phyloP scores from a whole-genome alignment of 2,888 invertebrate genomes.

The Synanthedon formicaeformis region DNA sequence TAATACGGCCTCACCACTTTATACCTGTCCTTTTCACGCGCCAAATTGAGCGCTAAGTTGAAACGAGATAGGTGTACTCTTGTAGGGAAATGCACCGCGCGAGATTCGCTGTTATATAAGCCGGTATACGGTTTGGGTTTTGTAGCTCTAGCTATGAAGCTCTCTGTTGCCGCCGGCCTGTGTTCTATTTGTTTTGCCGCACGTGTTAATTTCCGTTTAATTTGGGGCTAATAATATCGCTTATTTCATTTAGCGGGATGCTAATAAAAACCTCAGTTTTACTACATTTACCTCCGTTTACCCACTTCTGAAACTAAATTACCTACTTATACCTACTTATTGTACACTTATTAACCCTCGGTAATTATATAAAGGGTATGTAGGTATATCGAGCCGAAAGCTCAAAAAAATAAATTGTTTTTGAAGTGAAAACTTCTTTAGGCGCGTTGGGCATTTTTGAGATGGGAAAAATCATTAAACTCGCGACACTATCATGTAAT shows the following conservation, averaged over 20 bases:
- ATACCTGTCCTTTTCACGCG: conserved; percentile 36
- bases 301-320: too few species aligned
- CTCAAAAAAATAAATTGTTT: too few species aligned
- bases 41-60: conserved; percentile 13
- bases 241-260: conserved; percentile 14
- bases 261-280: conserved; percentile 11
- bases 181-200: conserved; percentile 36
- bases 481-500: too few species aligned
- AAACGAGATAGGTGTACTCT: conserved; percentile 30
- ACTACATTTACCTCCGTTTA: too few species aligned
- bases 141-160: conserved; percentile 37
- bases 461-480: too few species aligned
- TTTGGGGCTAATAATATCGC: conserved; percentile 33
- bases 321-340: too few species aligned
- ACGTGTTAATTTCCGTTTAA: conserved; percentile 52
- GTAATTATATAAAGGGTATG: too few species aligned
- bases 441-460: too few species aligned
- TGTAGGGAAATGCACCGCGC: conserved; percentile 42
- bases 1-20: conserved; percentile 39
- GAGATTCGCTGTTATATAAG: conserved; percentile 44
- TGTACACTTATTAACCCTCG: too few species aligned
- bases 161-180: conserved; percentile 19
- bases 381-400: too few species aligned
- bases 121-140: conserved; percentile 6
- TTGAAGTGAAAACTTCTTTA: too few species aligned